Evolutionary conservation across 2,888 invertebrate species (phyloP).

Genomic region (Agapetus fuscipes): DNA sequence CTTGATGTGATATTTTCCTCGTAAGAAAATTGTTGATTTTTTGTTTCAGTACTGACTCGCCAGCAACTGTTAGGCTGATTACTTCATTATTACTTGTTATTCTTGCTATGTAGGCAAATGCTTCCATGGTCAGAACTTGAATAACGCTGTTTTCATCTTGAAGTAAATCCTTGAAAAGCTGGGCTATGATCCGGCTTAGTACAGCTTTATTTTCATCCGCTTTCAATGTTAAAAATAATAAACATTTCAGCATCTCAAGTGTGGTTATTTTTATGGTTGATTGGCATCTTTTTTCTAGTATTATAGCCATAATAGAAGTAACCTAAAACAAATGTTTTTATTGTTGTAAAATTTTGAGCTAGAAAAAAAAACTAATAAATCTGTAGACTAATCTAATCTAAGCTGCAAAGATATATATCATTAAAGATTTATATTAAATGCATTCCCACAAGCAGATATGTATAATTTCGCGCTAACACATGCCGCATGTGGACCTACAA

Average conservation of each 20-base stretch:
- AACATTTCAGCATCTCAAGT: conserved; percentile 3
- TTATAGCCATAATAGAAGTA: too few relatives aligned
- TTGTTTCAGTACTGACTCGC: conserved; percentile 1
- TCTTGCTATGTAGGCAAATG: conserved; percentile 7
- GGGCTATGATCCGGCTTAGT: neutral
- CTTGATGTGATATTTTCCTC: conserved; percentile 1
- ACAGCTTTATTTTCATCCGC: conserved; percentile 1
- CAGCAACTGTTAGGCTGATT: conserved; percentile 2
- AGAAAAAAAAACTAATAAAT: too few relatives aligned
- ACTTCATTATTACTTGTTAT: conserved; percentile 5
- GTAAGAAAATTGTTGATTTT: conserved; percentile 1
- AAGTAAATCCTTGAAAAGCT: conserved; percentile 5
- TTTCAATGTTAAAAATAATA: neutral
- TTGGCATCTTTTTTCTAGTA: neutral
- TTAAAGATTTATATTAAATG: too few relatives aligned
- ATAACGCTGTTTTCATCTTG: conserved; percentile 5
- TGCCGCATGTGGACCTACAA: too few relatives aligned
- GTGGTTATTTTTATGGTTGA: neutral
- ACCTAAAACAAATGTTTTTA: too few relatives aligned
- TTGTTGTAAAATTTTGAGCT: too few relatives aligned
- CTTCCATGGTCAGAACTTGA: conserved; percentile 3
- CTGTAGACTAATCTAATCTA: too few relatives aligned
- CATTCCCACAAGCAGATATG: too few relatives aligned
- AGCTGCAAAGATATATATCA: too few relatives aligned
- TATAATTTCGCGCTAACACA: too few relatives aligned